phyloP scores from a whole-genome alignment of 2,113 vertebrate species.

The Epinephelus cyanopodus region DNA sequence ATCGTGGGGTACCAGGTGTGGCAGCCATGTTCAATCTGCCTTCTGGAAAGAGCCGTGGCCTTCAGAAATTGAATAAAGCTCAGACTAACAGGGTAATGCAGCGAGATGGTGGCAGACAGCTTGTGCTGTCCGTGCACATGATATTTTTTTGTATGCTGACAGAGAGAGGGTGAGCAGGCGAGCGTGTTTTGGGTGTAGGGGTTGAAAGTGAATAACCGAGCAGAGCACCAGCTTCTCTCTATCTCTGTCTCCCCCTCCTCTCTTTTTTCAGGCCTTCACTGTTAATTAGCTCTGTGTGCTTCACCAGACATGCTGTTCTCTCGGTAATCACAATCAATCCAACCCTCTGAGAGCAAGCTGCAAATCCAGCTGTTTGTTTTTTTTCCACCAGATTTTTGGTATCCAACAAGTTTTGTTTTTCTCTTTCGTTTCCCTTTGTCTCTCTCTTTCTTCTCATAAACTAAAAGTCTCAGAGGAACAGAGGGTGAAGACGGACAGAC shows the following conservation, averaged over 20 bases:
- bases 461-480: background rate
- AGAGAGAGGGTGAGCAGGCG: background rate
- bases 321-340: conserved; percentile 71
- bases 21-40: conserved; percentile 32
- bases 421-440: background rate
- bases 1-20: conserved; percentile 52
- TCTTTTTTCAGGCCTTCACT: conserved; percentile 37
- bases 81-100: conserved; percentile 35
- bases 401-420: background rate
- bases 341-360: conserved; percentile 51
- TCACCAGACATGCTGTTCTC: conserved; percentile 69
- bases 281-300: conserved; percentile 63
- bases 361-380: conserved; percentile 51
- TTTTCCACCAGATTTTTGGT: conserved; percentile 33
- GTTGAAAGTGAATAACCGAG: conserved; percentile 27
- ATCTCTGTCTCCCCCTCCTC: background rate
- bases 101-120: conserved; percentile 20
- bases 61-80: conserved; percentile 52
- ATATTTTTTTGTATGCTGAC: background rate
- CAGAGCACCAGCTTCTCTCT: conserved; percentile 2
- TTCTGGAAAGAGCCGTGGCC: conserved; percentile 16
- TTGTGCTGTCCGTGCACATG: background rate
- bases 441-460: background rate
- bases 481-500: background rate
- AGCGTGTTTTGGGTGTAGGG: background rate